A percentile compares a stretch with the other conserved stretches of the same genome.
Evolutionary conservation across 2,797 vertebrate species (phyloP).

Genomic region (Cebuella pygmaea): DNA sequence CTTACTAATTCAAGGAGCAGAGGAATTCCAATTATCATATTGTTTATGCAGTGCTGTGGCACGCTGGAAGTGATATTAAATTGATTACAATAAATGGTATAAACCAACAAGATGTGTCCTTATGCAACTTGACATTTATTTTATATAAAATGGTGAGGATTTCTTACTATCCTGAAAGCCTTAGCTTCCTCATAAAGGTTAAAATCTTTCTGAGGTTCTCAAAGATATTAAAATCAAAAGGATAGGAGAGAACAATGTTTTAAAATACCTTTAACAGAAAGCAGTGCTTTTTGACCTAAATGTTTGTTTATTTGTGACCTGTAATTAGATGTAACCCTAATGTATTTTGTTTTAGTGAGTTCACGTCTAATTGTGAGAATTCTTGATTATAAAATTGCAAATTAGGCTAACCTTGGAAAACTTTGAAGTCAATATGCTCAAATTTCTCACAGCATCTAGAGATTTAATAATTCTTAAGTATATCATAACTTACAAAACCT

Average conservation of each 20-base stretch:
- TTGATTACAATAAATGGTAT: constrained; percentile 73
- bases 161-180: constrained; percentile 38
- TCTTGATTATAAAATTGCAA: neutral
- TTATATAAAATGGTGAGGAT: constrained; percentile 22
- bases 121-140: constrained; percentile 68
- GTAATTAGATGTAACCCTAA: constrained; percentile 18
- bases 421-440: neutral
- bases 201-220: constrained; percentile 1
- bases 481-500: neutral
- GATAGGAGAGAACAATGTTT: neutral
- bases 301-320: constrained; percentile 9
- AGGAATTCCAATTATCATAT: constrained; percentile 73
- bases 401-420: constrained; percentile 8
- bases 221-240: constrained; percentile 15
- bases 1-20: constrained; percentile 75
- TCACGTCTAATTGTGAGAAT: neutral
- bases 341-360: neutral
- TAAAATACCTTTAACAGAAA: neutral
- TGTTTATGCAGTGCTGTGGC: constrained; percentile 69
- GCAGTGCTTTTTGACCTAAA: constrained; percentile 24
- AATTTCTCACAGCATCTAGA: neutral
- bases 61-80: constrained; percentile 77
- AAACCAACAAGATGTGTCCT: constrained; percentile 68
- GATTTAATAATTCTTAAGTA: neutral
- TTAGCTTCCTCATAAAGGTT: constrained; percentile 25